These are phyloP conservation scores for Bradypus variegatus DNA, from an alignment of 2,797 vertebrate species.

Conservation along the genomic window DNA sequence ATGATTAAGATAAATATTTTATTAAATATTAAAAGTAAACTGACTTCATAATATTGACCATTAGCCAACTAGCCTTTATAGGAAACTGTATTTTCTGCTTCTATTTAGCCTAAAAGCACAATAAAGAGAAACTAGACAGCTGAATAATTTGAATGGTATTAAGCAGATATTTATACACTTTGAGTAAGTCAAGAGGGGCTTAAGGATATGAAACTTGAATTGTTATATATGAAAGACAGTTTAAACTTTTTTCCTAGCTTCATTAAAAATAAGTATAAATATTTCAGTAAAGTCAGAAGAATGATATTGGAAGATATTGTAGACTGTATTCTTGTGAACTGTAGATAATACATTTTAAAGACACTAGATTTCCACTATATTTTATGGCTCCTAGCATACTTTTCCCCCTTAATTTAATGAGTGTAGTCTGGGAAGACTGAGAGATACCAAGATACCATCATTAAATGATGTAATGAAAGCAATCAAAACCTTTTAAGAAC, in stretches of 20 bases:
- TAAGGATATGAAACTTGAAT: conserved; percentile 31
- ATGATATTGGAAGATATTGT: conserved; percentile 46
- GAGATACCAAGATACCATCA: conserved; percentile 46
- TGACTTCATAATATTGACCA: conserved; percentile 36
- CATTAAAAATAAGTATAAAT: conserved; percentile 38
- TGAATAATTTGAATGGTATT: conserved; percentile 23
- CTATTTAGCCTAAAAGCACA: conserved; percentile 35
- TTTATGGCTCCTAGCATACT: conserved; percentile 46
- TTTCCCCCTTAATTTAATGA: conserved; percentile 49
- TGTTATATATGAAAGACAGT: conserved; percentile 38
- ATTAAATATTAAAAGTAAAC: conserved; percentile 15
- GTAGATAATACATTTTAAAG: conserved; percentile 52
- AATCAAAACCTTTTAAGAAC: conserved; percentile 59
- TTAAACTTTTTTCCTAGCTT: conserved; percentile 41
- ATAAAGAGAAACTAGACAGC: conserved; percentile 39
- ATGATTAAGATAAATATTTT: conserved; percentile 14
- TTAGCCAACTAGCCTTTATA: conserved; percentile 19
- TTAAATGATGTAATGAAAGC: conserved; percentile 60
- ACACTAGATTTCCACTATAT: conserved; percentile 48
- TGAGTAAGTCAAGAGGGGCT: conserved; percentile 40
- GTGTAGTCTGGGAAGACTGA: conserved; percentile 47
- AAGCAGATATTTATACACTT: conserved; percentile 35
- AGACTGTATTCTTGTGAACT: conserved; percentile 33
- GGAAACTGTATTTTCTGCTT: conserved; percentile 35
- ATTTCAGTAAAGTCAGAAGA: conserved; percentile 50